These are phyloP conservation scores for Aptenodytes forsteri DNA, from an alignment of 2,113 vertebrate species.

Conservation along the genomic window DNA sequence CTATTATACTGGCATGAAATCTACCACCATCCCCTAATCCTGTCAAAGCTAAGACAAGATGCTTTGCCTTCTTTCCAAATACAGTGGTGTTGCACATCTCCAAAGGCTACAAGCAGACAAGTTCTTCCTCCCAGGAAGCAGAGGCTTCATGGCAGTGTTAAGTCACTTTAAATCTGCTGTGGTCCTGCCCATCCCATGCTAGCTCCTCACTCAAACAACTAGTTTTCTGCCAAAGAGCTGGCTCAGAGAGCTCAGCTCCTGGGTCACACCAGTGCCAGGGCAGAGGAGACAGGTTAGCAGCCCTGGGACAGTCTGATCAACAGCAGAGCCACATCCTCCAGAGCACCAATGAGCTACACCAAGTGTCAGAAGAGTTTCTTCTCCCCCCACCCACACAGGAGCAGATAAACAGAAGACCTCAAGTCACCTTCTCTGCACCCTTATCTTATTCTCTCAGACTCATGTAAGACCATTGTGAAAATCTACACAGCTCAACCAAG, in stretches of 20 bases:
- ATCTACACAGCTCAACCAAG: not conserved
- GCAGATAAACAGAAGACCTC: not conserved
- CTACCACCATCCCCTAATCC: constrained; percentile 5
- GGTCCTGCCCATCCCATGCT: not conserved
- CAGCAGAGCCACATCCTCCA: not conserved
- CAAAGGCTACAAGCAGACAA: not conserved
- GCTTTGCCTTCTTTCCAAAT: not conserved
- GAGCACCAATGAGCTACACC: accelerated
- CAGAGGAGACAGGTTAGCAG: not conserved
- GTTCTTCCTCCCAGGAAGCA: not conserved
- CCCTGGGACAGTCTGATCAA: not conserved
- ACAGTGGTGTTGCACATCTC: not conserved
- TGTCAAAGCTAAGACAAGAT: not conserved
- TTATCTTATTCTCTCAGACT: not conserved
- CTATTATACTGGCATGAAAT: not conserved
- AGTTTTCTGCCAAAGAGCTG: not conserved
- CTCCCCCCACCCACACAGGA: not conserved
- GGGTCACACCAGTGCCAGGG: not conserved
- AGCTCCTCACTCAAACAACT: not conserved
- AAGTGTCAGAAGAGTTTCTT: not conserved
- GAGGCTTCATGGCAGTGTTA: not conserved
- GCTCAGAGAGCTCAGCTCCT: not conserved
- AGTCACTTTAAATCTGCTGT: not conserved
- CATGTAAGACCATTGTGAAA: not conserved
- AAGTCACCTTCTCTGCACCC: not conserved